phyloP scores from a whole-genome alignment of 1,140 invertebrate species.

The Trichonephila clavipes region DNA sequence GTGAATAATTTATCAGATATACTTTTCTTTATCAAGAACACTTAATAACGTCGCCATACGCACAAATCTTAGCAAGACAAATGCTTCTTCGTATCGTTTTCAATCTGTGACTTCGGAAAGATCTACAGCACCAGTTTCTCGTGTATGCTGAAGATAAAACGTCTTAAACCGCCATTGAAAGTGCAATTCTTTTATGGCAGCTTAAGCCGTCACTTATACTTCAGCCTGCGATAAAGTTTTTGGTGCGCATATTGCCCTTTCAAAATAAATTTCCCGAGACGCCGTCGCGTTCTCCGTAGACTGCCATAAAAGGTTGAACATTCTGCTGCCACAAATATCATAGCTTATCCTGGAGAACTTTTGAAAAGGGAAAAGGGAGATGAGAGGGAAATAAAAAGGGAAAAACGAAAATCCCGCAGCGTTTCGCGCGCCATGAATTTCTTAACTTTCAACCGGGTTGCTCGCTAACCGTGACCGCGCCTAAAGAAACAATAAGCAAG shows the following conservation, averaged over 20 bases:
- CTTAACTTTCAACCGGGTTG: background rate
- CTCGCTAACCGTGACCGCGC: background rate
- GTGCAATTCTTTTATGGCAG: constrained; percentile 24
- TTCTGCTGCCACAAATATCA: constrained; percentile 22
- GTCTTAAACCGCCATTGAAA: constrained; percentile 31
- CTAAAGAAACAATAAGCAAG: constrained; percentile 26
- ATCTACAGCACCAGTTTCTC: background rate
- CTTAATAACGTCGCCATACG: background rate
- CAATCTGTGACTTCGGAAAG: background rate
- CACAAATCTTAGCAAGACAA: background rate
- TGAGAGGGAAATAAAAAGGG: constrained; percentile 1
- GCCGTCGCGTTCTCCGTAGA: background rate
- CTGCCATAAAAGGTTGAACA: constrained; percentile 32
- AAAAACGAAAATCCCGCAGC: constrained; percentile 14
- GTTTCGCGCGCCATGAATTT: constrained; percentile 40
- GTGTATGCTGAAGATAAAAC: background rate
- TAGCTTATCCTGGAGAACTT: background rate
- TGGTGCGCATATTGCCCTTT: constrained; percentile 13
- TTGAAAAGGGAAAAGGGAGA: constrained; percentile 27
- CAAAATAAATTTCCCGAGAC: constrained; percentile 40
- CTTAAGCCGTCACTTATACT: constrained; percentile 37
- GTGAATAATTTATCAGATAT: background rate
- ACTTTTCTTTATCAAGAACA: background rate
- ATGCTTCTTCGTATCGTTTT: background rate
- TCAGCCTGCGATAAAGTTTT: constrained; percentile 14